These are phyloP conservation scores for Drosophila melanogaster DNA, from an alignment of 1,140 invertebrate genomes.

Conservation along the genomic window Release_6_plus_ISO1_MT NC_004354.4:21183501-21184000, in stretches of 20 bases:
- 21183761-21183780: not conserved
- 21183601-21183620: constrained; percentile 21
- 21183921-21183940: too few species aligned
- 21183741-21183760: constrained; percentile 3
- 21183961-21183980: too few species aligned
- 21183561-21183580: constrained; percentile 33
- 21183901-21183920: too few species aligned
- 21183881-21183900: too few species aligned
- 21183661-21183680: constrained; percentile 16
- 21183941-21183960: too few species aligned
- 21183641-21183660: constrained; percentile 1
- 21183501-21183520: not conserved
- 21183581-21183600: constrained; percentile 39
- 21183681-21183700: constrained; percentile 11
- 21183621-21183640: constrained; percentile 30
- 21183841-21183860: too few species aligned
- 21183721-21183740: constrained; percentile 12
- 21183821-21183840: too few species aligned
- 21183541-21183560: constrained; percentile 18
- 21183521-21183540: not conserved
- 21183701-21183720: constrained; percentile 21
- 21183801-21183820: not conserved
- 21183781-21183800: not conserved
- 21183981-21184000: too few species aligned
- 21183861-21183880: too few species aligned